Base-by-base conservation (phyloP, 2,888 invertebrate genomes). In the Octodonta nipae region DNA sequence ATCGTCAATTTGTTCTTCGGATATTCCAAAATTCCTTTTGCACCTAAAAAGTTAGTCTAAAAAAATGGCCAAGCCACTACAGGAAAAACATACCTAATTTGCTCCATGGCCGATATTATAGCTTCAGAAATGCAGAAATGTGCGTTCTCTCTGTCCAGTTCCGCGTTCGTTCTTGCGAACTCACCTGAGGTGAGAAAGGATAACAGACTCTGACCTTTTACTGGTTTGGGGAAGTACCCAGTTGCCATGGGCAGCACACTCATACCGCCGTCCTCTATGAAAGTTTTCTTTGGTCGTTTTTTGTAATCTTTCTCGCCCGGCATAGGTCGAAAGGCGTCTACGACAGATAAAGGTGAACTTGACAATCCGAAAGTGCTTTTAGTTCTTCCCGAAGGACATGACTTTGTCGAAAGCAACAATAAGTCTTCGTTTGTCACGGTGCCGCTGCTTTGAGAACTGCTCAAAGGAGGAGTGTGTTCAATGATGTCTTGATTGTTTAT, bases 71-170 rank as follows among this genome's bases (percentile, higher is more conserved):
- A n/a, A n/a, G n/a, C n/a, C n/a, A n/a, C n/a, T n/a, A n/a, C n/a
- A n/a, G n/a, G n/a, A n/a, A n/a, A n/a, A n/a, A n/a, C n/a, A n/a
- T 28, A 30, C 22, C 75, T 75, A 5, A 78, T 68, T 50, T 77
- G 75, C 52, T 85, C 85, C 42, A 85, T 80, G 8, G 82, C 84
- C 5, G 82, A 73, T 40, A 86, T 86, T 52, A 86, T 73, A 0
- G 83, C 83, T 60, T 87, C 86, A 2, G 80, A 82, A 39, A 86
- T 76, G 50, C 74, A 77, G 56, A 87, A 86, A 62, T 87, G 86
- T 1, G 85, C 84, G 62, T 86, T 86, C 62, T 87, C 86, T 51
- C 84, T 63, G 50, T 85, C 85, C 35, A 85, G 61, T 50, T 83
- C 82, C 1, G 82, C 84, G 50, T 78, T 78, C 12, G 73, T 66